Conservation (phyloP, 1,140 invertebrate species). For the Phymastichus coffea region DNA sequence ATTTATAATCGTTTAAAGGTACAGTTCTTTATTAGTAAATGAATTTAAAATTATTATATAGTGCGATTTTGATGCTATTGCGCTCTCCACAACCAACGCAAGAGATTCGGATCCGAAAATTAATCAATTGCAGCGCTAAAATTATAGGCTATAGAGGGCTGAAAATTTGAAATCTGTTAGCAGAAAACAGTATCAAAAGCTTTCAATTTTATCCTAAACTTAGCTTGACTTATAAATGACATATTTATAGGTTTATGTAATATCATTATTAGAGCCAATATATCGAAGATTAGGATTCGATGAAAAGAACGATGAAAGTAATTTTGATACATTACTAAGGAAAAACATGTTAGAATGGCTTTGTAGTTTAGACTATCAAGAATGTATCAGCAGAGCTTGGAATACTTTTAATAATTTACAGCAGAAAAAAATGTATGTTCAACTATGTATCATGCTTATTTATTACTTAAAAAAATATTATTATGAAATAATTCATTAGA, state of each 20-base stretch:
- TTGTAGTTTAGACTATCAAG: slow-evolving; percentile 68
- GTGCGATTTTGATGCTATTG: too few species aligned
- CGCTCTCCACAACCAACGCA: too few species aligned
- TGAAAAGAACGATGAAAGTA: slow-evolving; percentile 62
- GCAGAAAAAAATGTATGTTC: not conserved
- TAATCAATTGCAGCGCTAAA: too few species aligned
- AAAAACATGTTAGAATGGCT: slow-evolving; percentile 68
- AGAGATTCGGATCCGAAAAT: too few species aligned
- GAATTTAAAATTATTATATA: too few species aligned
- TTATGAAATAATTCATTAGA: not conserved
- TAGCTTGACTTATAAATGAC: too few species aligned
- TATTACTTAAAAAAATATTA: not conserved
- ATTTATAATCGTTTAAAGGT: slow-evolving; percentile 76
- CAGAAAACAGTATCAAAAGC: too few species aligned
- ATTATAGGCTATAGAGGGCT: not conserved
- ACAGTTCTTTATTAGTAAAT: too few species aligned
- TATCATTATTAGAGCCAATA: slow-evolving; percentile 63
- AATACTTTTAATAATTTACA: not conserved
- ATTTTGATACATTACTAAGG: slow-evolving; percentile 66
- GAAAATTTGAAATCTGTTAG: too few species aligned
- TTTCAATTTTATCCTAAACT: not conserved
- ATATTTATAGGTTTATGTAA: slow-evolving; percentile 65
- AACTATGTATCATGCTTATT: not conserved
- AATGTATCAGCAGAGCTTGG: slow-evolving; percentile 67
- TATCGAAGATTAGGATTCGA: slow-evolving; percentile 69